phyloP scores from a whole-genome alignment of 2,797 vertebrate genomes.

The Aeoliscus strigatus region DNA sequence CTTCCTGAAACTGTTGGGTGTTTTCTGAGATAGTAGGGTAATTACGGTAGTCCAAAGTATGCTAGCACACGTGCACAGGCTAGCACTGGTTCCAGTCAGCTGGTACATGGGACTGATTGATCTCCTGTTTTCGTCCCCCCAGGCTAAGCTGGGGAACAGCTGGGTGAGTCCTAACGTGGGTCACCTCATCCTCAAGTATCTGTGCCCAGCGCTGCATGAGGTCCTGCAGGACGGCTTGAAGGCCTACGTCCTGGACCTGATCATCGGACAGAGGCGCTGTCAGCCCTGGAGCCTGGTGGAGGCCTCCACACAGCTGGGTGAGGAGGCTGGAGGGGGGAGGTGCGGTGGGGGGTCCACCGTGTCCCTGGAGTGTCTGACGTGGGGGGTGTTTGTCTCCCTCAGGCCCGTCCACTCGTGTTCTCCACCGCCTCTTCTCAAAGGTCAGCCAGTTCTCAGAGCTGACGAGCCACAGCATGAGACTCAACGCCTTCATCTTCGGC shows the following conservation, averaged over 20 bases:
- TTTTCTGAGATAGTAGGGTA: too few species aligned
- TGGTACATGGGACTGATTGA: too few species aligned
- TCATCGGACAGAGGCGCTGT: constrained; percentile 87
- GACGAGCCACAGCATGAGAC: constrained; percentile 83
- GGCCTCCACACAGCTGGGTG: constrained; percentile 86
- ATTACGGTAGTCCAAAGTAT: too few species aligned
- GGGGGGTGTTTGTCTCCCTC: constrained; percentile 11
- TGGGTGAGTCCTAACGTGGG: constrained; percentile 85
- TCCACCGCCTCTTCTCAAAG: constrained; percentile 83
- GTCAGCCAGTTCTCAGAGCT: constrained; percentile 83
- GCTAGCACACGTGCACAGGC: too few species aligned
- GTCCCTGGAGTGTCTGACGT: too few species aligned
- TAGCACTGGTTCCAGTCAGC: too few species aligned
- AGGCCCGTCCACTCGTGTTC: constrained; percentile 86
- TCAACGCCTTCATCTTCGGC: constrained; percentile 91
- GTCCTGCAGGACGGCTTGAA: constrained; percentile 90
- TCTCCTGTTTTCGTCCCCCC: constrained; percentile 16
- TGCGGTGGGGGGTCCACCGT: too few species aligned
- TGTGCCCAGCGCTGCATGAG: constrained; percentile 87
- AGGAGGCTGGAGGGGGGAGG: too few species aligned
- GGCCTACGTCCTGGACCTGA: constrained; percentile 87
- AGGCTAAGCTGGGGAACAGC: constrained; percentile 93
- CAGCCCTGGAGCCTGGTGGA: constrained; percentile 89
- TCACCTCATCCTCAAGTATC: constrained; percentile 87
- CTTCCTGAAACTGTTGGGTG: too few species aligned